These are phyloP conservation scores for Capreolus pygargus DNA, from an alignment of 2,113 vertebrate species.

Conservation along the genomic window DNA sequence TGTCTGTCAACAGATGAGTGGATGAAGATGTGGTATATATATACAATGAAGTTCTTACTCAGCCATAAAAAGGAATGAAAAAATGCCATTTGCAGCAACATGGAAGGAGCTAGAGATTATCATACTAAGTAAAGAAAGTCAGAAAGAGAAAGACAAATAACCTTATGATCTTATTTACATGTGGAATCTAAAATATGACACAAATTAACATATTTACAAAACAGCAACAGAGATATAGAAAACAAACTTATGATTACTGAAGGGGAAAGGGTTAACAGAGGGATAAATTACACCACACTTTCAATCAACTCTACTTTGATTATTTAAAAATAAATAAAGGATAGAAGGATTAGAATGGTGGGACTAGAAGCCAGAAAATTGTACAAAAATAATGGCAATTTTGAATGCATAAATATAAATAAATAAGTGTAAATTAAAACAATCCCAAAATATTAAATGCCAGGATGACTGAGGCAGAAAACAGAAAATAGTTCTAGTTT, in stretches of 20 bases:
- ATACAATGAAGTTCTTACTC: neutral
- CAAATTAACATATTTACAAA: neutral
- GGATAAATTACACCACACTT: neutral
- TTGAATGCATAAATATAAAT: neutral
- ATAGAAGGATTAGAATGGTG: neutral
- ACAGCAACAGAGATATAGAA: neutral
- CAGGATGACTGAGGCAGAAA: neutral
- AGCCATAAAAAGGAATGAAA: neutral
- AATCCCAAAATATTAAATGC: neutral
- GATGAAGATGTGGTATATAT: neutral
- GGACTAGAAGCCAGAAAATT: conserved; percentile 19
- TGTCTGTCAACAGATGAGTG: neutral
- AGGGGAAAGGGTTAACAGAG: neutral
- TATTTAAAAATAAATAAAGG: neutral
- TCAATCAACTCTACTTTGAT: neutral
- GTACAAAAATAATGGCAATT: conserved; percentile 8
- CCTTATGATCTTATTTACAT: neutral
- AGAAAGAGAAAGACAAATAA: neutral
- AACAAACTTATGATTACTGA: neutral
- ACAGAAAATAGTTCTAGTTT: neutral
- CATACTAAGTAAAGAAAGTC: neutral
- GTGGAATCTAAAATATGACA: neutral
- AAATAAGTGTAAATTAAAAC: neutral
- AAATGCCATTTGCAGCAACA: neutral
- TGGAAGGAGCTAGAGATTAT: neutral